Evolutionary conservation across 1,140 invertebrate genomes (phyloP).

Genomic region (Proales similis): DNA sequence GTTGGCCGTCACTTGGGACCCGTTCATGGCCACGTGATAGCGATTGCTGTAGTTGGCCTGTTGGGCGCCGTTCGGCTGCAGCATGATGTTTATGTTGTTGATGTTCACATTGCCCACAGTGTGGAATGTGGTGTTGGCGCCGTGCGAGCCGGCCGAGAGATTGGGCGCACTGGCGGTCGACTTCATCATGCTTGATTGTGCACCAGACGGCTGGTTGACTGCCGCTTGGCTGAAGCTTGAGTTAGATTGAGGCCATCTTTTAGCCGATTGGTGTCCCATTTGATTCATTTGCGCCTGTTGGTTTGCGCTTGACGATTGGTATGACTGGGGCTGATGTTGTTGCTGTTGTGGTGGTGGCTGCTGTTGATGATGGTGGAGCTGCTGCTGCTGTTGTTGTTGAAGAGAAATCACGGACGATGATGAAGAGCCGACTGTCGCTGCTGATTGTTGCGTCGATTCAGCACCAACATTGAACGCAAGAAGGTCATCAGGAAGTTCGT

Average conservation of each 20-base stretch:
- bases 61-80: conserved; percentile 12
- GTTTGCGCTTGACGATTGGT: no score
- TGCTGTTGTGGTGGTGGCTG: neutral
- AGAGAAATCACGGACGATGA: neutral
- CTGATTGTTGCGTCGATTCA: neutral
- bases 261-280: no score
- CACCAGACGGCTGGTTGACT: neutral
- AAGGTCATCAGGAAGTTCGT: conserved; percentile 8
- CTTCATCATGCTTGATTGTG: neutral
- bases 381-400: neutral
- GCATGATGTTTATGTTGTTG: conserved; percentile 37
- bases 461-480: neutral
- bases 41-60: neutral
- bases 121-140: conserved; percentile 30
- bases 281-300: no score
- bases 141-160: neutral
- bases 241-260: neutral
- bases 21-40: no score
- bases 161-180: neutral
- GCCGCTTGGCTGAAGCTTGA: neutral
- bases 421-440: neutral
- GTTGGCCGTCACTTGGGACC: neutral
- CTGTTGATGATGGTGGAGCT: neutral
- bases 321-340: no score
- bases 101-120: conserved; percentile 35